Evolutionary conservation across 2,797 vertebrate genomes (phyloP).

Genomic region (Periparus ater): DNA sequence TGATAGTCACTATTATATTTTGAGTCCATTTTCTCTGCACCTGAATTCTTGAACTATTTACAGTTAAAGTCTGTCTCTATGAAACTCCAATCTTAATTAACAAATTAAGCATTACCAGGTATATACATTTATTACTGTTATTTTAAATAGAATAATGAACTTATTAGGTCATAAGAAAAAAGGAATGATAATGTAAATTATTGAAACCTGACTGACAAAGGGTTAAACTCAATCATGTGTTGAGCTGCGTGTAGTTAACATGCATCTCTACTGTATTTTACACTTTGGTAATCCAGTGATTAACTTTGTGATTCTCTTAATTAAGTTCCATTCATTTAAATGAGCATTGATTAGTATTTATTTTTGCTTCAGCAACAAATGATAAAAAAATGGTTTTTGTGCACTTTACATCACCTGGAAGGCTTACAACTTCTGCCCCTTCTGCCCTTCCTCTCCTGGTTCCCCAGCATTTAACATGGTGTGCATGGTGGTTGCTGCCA

Average conservation of each 20-base stretch:
- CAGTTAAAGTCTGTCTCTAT: neutral
- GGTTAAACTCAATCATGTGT: neutral
- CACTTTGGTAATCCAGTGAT: neutral
- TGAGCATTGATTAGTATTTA: neutral
- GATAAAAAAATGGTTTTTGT: neutral
- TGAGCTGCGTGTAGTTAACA: neutral
- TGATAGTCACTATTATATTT: neutral
- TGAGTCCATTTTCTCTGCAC: neutral
- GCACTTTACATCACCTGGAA: neutral
- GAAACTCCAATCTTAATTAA: neutral
- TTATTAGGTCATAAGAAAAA: neutral
- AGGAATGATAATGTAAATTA: neutral
- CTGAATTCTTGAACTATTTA: neutral
- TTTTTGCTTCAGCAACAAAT: neutral
- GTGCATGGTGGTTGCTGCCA: neutral
- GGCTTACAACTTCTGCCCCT: neutral
- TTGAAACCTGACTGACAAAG: neutral
- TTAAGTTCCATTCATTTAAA: neutral
- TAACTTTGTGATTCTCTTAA: neutral
- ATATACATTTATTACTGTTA: neutral
- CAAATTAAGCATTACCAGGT: neutral
- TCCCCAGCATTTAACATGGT: fast-evolving
- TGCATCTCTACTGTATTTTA: neutral
- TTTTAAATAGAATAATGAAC: neutral
- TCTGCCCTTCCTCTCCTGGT: neutral